Evolutionary conservation across 2,113 vertebrate genomes (phyloP).

Genomic region (Pseudopodoces humilis): DNA sequence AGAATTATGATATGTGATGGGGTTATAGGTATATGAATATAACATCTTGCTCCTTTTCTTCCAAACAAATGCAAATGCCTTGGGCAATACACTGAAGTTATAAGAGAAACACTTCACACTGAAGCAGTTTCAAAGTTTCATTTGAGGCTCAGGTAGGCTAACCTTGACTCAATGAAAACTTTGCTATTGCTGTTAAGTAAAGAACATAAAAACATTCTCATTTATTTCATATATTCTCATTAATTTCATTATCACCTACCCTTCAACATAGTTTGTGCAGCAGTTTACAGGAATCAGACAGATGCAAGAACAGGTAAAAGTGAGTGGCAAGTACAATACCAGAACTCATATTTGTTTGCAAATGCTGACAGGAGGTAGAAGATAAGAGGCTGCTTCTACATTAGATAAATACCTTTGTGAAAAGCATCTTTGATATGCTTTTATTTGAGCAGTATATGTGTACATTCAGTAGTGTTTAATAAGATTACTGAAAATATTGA

Average conservation of each 20-base stretch:
- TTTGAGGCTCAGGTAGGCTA: neutral
- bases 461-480: neutral
- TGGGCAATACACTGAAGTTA: neutral
- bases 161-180: neutral
- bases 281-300: neutral
- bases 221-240: too few relatives aligned
- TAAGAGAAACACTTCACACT: neutral
- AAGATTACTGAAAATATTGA: neutral
- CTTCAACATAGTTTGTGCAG: neutral
- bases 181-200: neutral
- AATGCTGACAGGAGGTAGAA: neutral
- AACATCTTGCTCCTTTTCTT: neutral
- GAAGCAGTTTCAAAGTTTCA: neutral
- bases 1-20: neutral
- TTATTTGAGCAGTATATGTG: neutral
- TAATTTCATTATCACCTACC: neutral
- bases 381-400: neutral
- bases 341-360: neutral
- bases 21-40: neutral
- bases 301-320: neutral
- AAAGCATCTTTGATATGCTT: neutral
- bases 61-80: neutral
- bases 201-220: neutral
- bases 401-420: neutral
- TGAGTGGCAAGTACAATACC: neutral